Percentiles rank a stretch among this genome's conserved stretches.
phyloP scores from a whole-genome alignment of 2,888 invertebrate genomes.

The Hydraecia micacea region DNA sequence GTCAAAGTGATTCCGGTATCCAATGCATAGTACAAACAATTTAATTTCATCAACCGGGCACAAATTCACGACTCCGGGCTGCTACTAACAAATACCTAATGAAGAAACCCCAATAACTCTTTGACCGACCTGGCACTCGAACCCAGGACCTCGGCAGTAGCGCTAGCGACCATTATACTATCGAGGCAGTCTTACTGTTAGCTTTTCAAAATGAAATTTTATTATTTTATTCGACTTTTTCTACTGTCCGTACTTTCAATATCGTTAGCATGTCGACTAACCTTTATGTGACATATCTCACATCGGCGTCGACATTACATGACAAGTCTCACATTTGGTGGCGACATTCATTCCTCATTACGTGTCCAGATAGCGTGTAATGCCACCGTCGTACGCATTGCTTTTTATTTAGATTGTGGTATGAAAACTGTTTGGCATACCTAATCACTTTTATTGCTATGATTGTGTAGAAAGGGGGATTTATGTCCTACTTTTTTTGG shows the following conservation, averaged over 20 bases:
- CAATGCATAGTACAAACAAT: too few species aligned
- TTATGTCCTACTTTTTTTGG: too few species aligned
- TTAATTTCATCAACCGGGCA: too few species aligned
- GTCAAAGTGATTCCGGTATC: too few species aligned
- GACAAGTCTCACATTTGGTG: conserved; percentile 35
- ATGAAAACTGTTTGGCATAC: neutral
- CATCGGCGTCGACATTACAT: conserved; percentile 24
- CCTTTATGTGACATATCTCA: conserved; percentile 27
- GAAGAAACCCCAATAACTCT: too few species aligned
- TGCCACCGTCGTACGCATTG: conserved; percentile 15
- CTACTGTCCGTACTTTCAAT: neutral
- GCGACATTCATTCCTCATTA: conserved; percentile 43
- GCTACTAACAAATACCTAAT: too few species aligned
- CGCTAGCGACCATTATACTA: too few species aligned
- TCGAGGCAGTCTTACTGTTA: neutral
- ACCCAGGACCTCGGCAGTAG: neutral
- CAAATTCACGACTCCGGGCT: too few species aligned
- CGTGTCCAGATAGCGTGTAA: conserved; percentile 41
- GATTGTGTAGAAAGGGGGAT: neutral
- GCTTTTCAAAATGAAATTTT: neutral
- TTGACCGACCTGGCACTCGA: neutral
- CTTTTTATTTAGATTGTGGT: conserved; percentile 31
- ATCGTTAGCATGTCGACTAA: conserved; percentile 22
- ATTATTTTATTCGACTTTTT: neutral
- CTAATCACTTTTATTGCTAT: neutral